These are phyloP conservation scores for Saturnia japonica DNA, from an alignment of 2,888 invertebrate species.

Conservation along the genomic window DNA sequence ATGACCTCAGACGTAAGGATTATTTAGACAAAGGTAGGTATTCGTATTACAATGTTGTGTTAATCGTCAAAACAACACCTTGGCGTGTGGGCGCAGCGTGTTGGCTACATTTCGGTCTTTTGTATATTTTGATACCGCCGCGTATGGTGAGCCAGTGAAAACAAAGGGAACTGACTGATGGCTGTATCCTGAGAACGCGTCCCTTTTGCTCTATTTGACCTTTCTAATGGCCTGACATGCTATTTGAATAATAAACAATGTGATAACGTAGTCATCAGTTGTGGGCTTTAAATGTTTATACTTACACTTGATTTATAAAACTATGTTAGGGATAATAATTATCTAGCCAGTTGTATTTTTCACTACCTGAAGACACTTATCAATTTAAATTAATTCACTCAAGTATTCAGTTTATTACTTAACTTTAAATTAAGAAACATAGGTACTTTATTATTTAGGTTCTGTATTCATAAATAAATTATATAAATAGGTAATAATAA, in stretches of 20 bases:
- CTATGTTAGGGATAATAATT: too few relatives aligned
- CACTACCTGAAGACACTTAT: too few relatives aligned
- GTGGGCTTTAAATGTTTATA: not conserved
- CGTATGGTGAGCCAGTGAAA: conserved; percentile 60
- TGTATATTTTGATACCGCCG: conserved; percentile 75
- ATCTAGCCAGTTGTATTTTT: too few relatives aligned
- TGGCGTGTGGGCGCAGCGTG: conserved; percentile 64
- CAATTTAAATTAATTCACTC: too few relatives aligned
- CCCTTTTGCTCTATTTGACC: conserved; percentile 42
- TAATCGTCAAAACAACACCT: conserved; percentile 53
- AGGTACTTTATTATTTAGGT: too few relatives aligned
- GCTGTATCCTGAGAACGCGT: conserved; percentile 58
- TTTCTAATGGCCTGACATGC: conserved; percentile 29
- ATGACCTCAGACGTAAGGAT: conserved; percentile 25
- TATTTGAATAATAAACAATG: conserved; percentile 21
- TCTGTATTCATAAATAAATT: too few relatives aligned
- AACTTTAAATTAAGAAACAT: too few relatives aligned
- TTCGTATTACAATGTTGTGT: conserved; percentile 42
- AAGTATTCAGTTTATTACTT: too few relatives aligned
- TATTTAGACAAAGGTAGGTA: conserved; percentile 35
- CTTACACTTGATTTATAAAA: too few relatives aligned
- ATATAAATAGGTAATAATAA: too few relatives aligned
- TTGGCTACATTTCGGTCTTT: conserved; percentile 69
- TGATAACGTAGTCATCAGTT: conserved; percentile 13
- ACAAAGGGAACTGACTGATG: conserved; percentile 65